These are phyloP conservation scores for Deilephila porcellus DNA, from an alignment of 2,888 invertebrate species.

Conservation along the genomic window DNA sequence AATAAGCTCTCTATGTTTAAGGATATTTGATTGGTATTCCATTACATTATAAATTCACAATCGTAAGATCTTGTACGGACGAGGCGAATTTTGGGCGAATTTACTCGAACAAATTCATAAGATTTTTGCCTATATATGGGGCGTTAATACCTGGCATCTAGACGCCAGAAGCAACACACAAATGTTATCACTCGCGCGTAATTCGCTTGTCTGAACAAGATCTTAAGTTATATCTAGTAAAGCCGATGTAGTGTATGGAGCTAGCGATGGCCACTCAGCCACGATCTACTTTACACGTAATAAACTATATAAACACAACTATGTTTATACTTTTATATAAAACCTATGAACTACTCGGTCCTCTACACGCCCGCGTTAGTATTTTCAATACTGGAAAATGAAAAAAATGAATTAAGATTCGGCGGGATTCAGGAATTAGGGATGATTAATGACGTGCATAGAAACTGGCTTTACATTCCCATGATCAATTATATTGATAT, in stretches of 20 bases:
- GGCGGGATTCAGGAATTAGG: background rate
- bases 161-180: no score
- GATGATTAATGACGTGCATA: background rate
- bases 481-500: constrained; percentile 2
- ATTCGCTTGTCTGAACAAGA: no score
- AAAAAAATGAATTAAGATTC: background rate
- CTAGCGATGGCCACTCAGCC: constrained; percentile 3
- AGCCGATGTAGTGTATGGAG: constrained; percentile 2
- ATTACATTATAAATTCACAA: background rate
- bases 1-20: background rate
- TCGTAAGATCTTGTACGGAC: background rate
- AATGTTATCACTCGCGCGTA: no score
- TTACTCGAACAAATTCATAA: no score
- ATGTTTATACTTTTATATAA: constrained; percentile 59
- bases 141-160: no score
- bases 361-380: background rate
- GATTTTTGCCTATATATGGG: no score
- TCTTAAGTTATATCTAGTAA: background rate
- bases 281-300: constrained; percentile 52
- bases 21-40: background rate
- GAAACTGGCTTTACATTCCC: no score
- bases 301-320: constrained; percentile 72
- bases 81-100: background rate
- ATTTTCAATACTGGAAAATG: background rate
- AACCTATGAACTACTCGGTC: constrained; percentile 43